These are phyloP conservation scores for Drosophila pallidifrons DNA, from an alignment of 1,140 invertebrate species.

Conservation along the genomic window DNA sequence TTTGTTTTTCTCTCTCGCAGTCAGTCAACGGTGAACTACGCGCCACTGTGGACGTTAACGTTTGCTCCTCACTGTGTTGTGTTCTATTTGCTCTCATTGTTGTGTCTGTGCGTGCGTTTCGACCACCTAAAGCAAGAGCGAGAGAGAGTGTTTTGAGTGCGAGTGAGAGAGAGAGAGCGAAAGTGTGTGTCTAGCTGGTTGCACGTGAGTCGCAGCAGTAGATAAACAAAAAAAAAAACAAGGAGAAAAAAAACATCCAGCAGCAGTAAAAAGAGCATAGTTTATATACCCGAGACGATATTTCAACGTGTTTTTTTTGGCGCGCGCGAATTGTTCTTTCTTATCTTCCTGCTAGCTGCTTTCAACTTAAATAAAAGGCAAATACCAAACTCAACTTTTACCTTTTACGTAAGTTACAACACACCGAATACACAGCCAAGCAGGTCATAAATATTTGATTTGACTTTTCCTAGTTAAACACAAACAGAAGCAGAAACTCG, in stretches of 20 bases:
- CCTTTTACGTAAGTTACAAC: constrained; percentile 44
- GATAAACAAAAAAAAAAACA: constrained; percentile 37
- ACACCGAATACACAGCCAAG: not conserved
- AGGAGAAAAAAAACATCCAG: too few species aligned
- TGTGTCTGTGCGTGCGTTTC: constrained; percentile 27
- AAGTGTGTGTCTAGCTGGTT: constrained; percentile 15
- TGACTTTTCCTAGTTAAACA: constrained; percentile 19
- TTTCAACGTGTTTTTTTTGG: constrained; percentile 12
- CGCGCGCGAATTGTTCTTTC: constrained; percentile 28
- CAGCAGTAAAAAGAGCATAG: constrained; percentile 24
- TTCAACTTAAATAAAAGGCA: constrained; percentile 24
- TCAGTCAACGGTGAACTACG: constrained; percentile 74
- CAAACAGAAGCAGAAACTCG: not conserved
- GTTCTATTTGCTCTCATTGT: not conserved
- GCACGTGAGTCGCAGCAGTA: constrained; percentile 62
- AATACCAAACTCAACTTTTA: constrained; percentile 14
- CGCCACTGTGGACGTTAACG: constrained; percentile 61
- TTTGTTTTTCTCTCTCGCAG: constrained; percentile 39
- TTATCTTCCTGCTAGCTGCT: not conserved
- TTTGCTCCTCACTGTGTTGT: constrained; percentile 3
- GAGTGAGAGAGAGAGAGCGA: constrained; percentile 34
- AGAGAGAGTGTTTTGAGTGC: not conserved
- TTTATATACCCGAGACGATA: constrained; percentile 4
- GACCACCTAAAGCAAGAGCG: constrained; percentile 3
- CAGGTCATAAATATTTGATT: constrained; percentile 1